Conservation (phyloP, 1,140 invertebrate genomes). For the Drosophila punjabiensis region DNA sequence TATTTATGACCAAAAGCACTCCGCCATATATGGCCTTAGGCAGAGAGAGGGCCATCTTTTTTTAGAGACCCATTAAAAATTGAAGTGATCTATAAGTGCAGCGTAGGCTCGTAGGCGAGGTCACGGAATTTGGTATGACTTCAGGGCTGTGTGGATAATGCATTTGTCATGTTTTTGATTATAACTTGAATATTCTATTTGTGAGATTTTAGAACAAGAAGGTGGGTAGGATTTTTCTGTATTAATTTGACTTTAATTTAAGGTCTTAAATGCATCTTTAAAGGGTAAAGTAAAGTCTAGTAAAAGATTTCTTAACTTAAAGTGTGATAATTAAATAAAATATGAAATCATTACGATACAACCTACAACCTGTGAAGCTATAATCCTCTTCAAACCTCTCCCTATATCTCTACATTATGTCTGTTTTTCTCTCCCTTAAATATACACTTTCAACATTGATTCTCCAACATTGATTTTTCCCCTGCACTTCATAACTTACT, state of each 20-base stretch:
- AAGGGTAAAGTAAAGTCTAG: not conserved
- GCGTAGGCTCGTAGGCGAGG: conserved; percentile 19
- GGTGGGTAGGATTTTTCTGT: too few relatives aligned
- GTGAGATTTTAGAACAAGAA: not conserved
- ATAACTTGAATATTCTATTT: conserved; percentile 10
- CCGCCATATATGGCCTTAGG: conserved; percentile 8
- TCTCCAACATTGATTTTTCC: conserved; percentile 6
- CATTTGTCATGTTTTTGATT: conserved; percentile 9
- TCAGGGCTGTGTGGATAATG: conserved; percentile 8
- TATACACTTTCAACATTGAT: not conserved
- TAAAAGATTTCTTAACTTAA: too few relatives aligned
- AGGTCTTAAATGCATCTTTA: not conserved
- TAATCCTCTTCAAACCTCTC: not conserved
- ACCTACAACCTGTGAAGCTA: not conserved
- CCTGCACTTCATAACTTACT: conserved; percentile 23
- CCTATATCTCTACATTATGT: not conserved
- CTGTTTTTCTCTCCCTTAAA: not conserved
- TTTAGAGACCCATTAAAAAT: conserved; percentile 40
- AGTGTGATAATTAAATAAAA: not conserved
- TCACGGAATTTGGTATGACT: conserved; percentile 17
- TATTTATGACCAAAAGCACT: conserved; percentile 44
- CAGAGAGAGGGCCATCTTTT: conserved; percentile 13
- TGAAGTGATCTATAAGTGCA: conserved; percentile 30
- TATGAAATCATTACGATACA: not conserved
- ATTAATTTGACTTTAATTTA: not conserved